Percentiles rank a stretch among this genome's conserved stretches.
Conservation (phyloP, 2,888 invertebrate genomes). For the Pardosa pseudoannulata region DNA sequence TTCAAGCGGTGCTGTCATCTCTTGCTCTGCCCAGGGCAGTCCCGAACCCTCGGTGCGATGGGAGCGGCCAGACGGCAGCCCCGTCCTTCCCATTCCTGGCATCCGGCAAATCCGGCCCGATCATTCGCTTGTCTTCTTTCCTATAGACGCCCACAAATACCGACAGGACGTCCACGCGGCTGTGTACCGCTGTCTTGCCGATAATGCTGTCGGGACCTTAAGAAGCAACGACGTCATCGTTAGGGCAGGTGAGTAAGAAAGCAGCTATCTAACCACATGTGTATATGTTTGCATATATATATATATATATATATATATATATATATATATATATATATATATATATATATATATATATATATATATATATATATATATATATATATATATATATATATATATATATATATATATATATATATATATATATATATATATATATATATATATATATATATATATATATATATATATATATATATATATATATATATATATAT, state of each 20-base stretch:
- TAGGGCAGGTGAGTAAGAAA: conserved; percentile 89
- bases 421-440: too few relatives aligned
- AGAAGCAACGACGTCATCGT: conserved; percentile 95
- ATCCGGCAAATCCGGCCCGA: conserved; percentile 77
- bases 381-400: too few relatives aligned
- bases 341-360: too few relatives aligned
- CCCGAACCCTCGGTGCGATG: conserved; percentile 58
- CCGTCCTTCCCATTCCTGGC: conserved; percentile 60
- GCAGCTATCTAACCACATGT: not conserved
- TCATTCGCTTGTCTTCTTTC: conserved; percentile 94
- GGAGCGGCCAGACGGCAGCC: conserved; percentile 52
- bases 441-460: too few relatives aligned
- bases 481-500: too few relatives aligned
- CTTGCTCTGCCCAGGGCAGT: conserved; percentile 64
- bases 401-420: too few relatives aligned
- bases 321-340: too few relatives aligned
- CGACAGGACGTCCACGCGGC: conserved; percentile 95
- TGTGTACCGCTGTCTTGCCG: conserved; percentile 93
- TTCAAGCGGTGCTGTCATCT: conserved; percentile 62
- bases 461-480: too few relatives aligned
- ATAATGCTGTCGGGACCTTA: conserved; percentile 92
- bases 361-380: too few relatives aligned
- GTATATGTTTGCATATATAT: too few relatives aligned
- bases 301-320: too few relatives aligned
- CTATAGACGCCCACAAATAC: conserved; percentile 95